Evolutionary conservation across 2,797 vertebrate species (phyloP), one percentile per base, ranked within the genome.

Genomic region (Sebastes wilsoni): DNA sequence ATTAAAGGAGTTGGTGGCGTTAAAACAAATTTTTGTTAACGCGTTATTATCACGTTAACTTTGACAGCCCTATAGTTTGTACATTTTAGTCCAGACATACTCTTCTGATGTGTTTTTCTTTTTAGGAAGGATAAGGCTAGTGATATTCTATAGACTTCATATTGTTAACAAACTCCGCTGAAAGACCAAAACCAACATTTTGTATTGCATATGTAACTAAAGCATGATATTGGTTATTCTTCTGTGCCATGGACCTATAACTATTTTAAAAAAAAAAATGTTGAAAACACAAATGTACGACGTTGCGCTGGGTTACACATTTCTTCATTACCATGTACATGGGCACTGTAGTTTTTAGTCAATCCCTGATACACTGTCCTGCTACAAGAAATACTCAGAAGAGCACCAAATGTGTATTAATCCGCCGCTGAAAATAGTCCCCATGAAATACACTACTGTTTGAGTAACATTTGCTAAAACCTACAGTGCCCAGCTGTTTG

Each of bases 1-100:
- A 0, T 46, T 18, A 46, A 46, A 46, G 42, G 0, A 18, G 16
- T 1, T 46, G 0, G 42, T 46, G 42, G 46, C 18, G 7, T 20
- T 49, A 49, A 49, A 46, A 46, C 16, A 0, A 46, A 46, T 46
- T 46, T 46, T 0, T 46, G 42, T 46, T 8, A 18, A 46, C 16
- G 16, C 16, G 42, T 46, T 46, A 46, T 46, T 42, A 42, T 42
- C 16, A 3, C 42, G 0, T 18, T 49, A 49, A 49, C 46, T 49
- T 49, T 49, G 46, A 49, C 16, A 25, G 25, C 25, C 25, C 25
- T 25, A 25, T 25, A 25, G 25, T 46, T 46, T n/a, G 5, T 55
- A 10, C 12, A 14, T 23, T 60, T 20, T 34, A 8, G 27, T 64
- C 36, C 20, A 71, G 42, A 49, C 42, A 46, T 0, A 49, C 42